A percentile compares a stretch with the other conserved stretches of the same genome.
These are phyloP conservation scores for Gandaritis pyraliata DNA, from an alignment of 2,888 invertebrate species.

Conservation along the genomic window DNA sequence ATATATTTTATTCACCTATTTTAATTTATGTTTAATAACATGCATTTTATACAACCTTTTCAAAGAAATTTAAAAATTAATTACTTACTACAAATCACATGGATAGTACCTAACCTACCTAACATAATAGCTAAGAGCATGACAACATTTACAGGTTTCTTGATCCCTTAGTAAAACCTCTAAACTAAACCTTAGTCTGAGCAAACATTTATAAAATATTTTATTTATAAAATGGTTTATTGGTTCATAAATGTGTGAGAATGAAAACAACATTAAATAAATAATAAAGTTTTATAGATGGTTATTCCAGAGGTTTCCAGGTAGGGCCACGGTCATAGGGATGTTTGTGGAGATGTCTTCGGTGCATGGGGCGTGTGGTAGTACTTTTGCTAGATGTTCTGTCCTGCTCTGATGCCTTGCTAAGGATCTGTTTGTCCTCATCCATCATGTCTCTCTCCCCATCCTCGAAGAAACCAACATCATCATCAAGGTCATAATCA, in stretches of 20 bases:
- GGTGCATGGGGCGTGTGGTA: conserved; percentile 64
- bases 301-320: conserved; percentile 39
- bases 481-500: conserved; percentile 62
- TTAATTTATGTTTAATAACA: no score
- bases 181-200: conserved; percentile 22
- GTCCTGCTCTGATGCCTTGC: conserved; percentile 40
- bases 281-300: conserved; percentile 38
- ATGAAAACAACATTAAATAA: conserved; percentile 48
- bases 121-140: no score
- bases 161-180: conserved; percentile 9
- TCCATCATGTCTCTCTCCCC: conserved; percentile 68
- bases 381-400: conserved; percentile 49
- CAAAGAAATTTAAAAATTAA: no score
- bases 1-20: no score
- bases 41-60: no score
- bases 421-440: conserved; percentile 63
- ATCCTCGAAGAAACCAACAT: conserved; percentile 66
- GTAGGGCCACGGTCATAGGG: conserved; percentile 78
- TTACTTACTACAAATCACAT: no score
- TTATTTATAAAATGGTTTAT: conserved; percentile 25
- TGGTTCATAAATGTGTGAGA: conserved; percentile 27
- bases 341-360: conserved; percentile 81
- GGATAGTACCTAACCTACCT: no score
- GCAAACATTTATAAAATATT: conserved; percentile 28
- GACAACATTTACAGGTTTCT: no score